Evolutionary conservation across 2,797 vertebrate species (phyloP), one percentile per base, ranked within the genome.

Genomic region (Decapterus maruadsi): DNA sequence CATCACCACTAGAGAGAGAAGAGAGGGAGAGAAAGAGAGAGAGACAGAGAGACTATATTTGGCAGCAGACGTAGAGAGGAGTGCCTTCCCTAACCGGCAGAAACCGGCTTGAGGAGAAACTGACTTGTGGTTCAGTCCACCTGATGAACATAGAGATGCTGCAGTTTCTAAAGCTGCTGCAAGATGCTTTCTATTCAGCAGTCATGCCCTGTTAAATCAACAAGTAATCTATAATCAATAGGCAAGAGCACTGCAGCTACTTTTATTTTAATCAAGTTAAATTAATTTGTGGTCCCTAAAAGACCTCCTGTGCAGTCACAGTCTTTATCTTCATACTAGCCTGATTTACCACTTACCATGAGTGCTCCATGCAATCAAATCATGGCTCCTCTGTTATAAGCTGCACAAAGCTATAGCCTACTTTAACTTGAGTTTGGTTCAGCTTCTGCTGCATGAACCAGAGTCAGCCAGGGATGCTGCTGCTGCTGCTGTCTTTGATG

Each of bases 101-200:
- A 89, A 93, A 92, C 93, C 90, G 90, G 93, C 85, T 93, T 46
- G 72, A 67, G 74, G 75, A 81, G 46, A 54, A 79, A 68, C 66
- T 75, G 88, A 88, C 81, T 83, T 84, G 80, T 80, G 69, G 74
- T 63, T 87, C 59, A 4, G 68, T 74, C 72, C 70, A 63, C 65
- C 74, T 54, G 80, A 77, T 53, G 42, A 73, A 17, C 73, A 63
- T 70, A 60, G 66, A 59, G 56, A 40, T 62, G 59, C 55, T 54
- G 58, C 58, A 62, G 48, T 50, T 54, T 62, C 38, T 54, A 2
- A 10, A 10, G 45, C 54, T 46, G 68, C 60, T 38, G 63, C 42
- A 4, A 51, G 22, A 7, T 22, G 13, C 10, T 8, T 8, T 17
- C 42, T 17, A 7, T 11, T 55, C 42, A 42, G 36, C 59, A 16